Evolutionary conservation across 2,888 invertebrate species (phyloP), one percentile per base, ranked within the genome.

Genomic region (Darwinula stevensoni): DNA sequence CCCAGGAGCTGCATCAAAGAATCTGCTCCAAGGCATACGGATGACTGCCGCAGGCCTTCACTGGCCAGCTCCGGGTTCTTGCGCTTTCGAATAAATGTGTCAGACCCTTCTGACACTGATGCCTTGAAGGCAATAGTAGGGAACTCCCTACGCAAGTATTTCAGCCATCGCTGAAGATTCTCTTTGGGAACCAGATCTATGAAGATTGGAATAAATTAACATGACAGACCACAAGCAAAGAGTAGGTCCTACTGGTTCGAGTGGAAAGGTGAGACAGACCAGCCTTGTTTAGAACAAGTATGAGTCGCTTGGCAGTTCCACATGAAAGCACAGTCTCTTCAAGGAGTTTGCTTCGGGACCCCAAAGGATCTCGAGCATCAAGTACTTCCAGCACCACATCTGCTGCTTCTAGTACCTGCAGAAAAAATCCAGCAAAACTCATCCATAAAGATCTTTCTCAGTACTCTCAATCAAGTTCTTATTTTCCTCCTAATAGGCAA

Each of bases 271-370:
- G 13, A 14, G 6, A 35, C 41, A 38, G 40, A 61, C 60, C 62
- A 2, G 84, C 82, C 57, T 97, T 97, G 49, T 99, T 97, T 4
- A 99, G 54, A 11, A 97, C 66, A n/a, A 97, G 53, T 2, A 99
- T 82, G 4, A 99, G 57, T 36, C 74, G 65, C 50, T 99, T 99
- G 13, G 16, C 14, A 12, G 73, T 70, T 6, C 63, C 58, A 0
- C 72, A 57, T 31, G 67, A 62, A 5, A 65, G 57, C 0, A 88
- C 73, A 3, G 74, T 67, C 44, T 82, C 66, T 50, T 97, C 91
- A 0, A 97, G 80, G 56, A 84, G 71, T 16, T 67, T 57, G 44
- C 63, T 65, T 32, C 70, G 53, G 17, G 67, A 68, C 44, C 86
- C 86, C 33, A 84, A 52, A 1, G 88, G 88, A 59, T 91, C 86